These are phyloP conservation scores for Urophycis tenuis DNA, from an alignment of 2,797 vertebrate genomes.

Conservation along the genomic window DNA sequence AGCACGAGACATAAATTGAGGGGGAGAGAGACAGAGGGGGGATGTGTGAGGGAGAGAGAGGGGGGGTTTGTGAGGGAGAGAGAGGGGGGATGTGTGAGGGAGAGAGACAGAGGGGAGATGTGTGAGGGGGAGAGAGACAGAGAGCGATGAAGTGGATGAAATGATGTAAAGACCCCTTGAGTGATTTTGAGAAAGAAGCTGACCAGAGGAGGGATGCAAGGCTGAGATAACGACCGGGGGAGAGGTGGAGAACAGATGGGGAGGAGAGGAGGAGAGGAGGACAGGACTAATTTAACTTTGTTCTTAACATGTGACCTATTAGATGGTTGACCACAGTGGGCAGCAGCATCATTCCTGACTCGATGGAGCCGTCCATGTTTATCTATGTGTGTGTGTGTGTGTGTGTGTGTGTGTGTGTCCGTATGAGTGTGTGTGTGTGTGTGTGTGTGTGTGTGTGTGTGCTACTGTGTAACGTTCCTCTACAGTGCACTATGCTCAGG, in stretches of 20 bases:
- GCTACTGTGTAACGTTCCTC: slow-evolving; percentile 12
- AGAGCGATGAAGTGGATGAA: background rate
- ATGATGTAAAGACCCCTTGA: too few relatives aligned
- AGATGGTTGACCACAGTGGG: background rate
- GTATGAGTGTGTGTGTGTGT: slow-evolving; percentile 4
- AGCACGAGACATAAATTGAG: too few relatives aligned
- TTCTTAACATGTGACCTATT: background rate
- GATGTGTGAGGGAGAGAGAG: too few relatives aligned
- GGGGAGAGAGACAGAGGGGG: background rate
- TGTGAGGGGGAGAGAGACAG: too few relatives aligned
- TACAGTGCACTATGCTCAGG: slow-evolving; percentile 15
- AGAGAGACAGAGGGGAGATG: background rate
- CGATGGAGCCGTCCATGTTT: background rate
- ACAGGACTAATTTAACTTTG: background rate
- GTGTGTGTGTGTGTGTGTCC: slow-evolving; percentile 5
- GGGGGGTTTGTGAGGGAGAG: background rate
- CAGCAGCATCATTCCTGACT: background rate
- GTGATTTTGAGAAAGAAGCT: background rate
- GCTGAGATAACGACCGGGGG: background rate
- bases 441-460: slow-evolving; percentile 5
- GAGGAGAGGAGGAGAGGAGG: background rate
- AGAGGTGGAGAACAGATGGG: too few relatives aligned
- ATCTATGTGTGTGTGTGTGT: slow-evolving; percentile 1
- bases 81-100: background rate
- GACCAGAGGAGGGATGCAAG: too few relatives aligned